Base-by-base conservation (phyloP, 35 echinoderm and acorn worm species). In the Heliocidaris erythrogramma region DNA sequence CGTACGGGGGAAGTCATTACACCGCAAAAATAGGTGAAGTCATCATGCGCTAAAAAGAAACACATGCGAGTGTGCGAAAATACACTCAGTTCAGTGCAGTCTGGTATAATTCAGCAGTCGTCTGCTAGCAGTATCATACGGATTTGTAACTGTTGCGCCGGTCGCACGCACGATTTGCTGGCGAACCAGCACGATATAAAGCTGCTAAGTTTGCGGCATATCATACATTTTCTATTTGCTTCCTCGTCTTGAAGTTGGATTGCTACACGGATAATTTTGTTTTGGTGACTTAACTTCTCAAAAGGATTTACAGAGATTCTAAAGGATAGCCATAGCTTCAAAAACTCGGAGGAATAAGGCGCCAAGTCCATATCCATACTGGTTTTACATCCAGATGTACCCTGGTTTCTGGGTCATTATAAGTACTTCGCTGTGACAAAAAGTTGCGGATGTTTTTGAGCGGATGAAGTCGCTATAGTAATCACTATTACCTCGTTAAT, bases 1-100 rank as follows among this genome's bases (percentile, higher is more conserved):
- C 65, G 5, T 78, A 7, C 8, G 27, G 65, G 65, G 65, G 65
- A 78, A 42, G 27, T 78, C 65, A 18, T 3, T 3, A 27, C 65
- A 78, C 65, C 65, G 27, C 65, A 78, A 78, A 78, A 78, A 78
- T 78, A 78, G 65, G 65, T n/a, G 65, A 78, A 78, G 21, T 78
- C 65, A 78, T 78, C 65, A 78, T 78, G 27, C 65, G 7, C 65
- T 78, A 78, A n/a, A 78, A 27, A 14, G 65, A 78, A 78, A 21
- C 65, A 27, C 10, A 56, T 14, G 65, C 14, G 21, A 78, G 65
- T 7, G 65, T 78, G 65, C 65, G 65, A 18, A 78, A 78, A 78
- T 27, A 69, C 27, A 78, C 65, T 24, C 6, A 3, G 14, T 5
- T 78, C 27, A 10, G 52, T n/a, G n/a, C n/a, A n/a, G n/a, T n/a